phyloP scores from a whole-genome alignment of 2,888 invertebrate genomes.

The Omphaloscelis lunosa region DNA sequence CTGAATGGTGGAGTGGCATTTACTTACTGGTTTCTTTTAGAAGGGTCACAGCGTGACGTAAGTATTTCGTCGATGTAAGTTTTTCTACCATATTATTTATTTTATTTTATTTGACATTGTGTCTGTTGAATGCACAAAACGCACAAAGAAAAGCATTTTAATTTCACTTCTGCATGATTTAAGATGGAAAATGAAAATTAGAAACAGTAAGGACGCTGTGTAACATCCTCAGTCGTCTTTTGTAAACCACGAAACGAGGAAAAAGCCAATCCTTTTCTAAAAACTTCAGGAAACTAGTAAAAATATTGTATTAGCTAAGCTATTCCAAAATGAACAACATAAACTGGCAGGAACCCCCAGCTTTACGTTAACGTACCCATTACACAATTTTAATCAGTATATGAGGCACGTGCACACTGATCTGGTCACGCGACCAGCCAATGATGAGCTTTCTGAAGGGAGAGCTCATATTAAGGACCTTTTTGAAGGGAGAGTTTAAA shows the following conservation, averaged over 20 bases:
- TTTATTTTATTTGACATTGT: background rate
- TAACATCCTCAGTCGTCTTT: background rate
- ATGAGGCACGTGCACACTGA: slow-evolving; percentile 50
- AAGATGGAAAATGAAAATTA: background rate
- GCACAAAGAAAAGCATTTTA: background rate
- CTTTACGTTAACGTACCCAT: background rate
- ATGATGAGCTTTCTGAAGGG: slow-evolving; percentile 19
- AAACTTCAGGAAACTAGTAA: background rate
- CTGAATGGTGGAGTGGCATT: background rate
- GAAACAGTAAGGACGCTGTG: background rate
- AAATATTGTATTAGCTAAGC: background rate
- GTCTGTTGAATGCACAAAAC: background rate
- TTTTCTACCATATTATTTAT: background rate
- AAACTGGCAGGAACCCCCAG: slow-evolving; percentile 12
- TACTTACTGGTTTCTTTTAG: background rate
- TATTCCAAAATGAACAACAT: background rate
- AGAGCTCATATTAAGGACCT: slow-evolving; percentile 31
- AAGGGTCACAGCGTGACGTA: background rate
- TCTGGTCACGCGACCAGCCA: slow-evolving; percentile 61
- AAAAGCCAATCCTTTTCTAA: background rate
- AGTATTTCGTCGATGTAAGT: background rate
- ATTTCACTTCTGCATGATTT: background rate
- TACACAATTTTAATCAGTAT: slow-evolving; percentile 48
- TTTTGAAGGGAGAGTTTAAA: slow-evolving; percentile 18
- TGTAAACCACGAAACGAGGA: background rate